A percentile compares a stretch with the other conserved stretches of the same genome.
Evolutionary conservation across 2,797 vertebrate genomes (phyloP).

Genomic region (Mormyrus proboscirostris): DNA sequence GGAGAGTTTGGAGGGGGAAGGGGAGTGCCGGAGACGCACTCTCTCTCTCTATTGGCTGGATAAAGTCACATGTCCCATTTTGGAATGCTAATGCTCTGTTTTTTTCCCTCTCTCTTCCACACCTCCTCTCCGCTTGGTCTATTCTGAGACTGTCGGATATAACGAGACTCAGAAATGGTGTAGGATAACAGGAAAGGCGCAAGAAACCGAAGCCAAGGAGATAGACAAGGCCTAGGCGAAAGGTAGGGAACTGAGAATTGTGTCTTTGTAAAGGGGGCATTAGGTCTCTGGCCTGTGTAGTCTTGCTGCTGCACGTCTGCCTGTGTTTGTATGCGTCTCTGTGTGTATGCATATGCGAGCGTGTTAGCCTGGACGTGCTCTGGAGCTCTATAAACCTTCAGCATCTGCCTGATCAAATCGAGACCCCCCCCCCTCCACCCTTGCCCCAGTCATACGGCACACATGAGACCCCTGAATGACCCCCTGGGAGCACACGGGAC

Average conservation of each 20-base stretch:
- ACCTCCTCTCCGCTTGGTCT: constrained; percentile 42
- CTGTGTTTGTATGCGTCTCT: constrained; percentile 26
- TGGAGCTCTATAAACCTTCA: constrained; percentile 7
- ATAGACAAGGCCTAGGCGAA: constrained; percentile 31
- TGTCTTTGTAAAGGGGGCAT: not conserved
- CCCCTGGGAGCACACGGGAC: not conserved
- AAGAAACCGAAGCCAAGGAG: constrained; percentile 39
- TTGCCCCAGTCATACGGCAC: not conserved
- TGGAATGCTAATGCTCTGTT: constrained; percentile 63
- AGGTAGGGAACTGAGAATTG: constrained; percentile 45
- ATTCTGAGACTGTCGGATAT: constrained; percentile 43
- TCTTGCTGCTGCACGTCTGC: constrained; percentile 24
- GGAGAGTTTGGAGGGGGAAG: constrained; percentile 24
- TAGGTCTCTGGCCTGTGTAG: not conserved
- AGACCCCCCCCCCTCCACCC: not conserved
- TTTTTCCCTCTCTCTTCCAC: constrained; percentile 34
- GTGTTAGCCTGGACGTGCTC: constrained; percentile 30
- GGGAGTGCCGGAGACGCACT: constrained; percentile 32
- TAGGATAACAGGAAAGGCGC: constrained; percentile 49
- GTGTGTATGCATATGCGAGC: constrained; percentile 24
- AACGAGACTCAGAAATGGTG: constrained; percentile 53
- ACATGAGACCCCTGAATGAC: constrained; percentile 6
- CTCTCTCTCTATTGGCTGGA: constrained; percentile 46
- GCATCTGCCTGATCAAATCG: constrained; percentile 11
- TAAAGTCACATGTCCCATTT: constrained; percentile 46